phyloP scores from a whole-genome alignment of 2,797 vertebrate species.

The Pteronotus mesoamericanus region DNA sequence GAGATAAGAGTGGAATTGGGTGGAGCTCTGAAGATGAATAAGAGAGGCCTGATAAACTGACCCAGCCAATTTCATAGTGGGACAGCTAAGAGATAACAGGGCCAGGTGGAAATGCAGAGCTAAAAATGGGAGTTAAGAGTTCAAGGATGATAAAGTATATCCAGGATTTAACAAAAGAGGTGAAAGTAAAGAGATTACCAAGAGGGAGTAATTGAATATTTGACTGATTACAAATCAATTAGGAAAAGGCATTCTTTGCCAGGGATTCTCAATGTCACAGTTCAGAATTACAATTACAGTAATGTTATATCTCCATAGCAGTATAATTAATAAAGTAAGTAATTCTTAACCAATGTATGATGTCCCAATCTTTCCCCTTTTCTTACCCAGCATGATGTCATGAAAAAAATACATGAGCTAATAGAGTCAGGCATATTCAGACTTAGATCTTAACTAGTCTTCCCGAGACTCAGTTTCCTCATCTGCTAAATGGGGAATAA shows the following conservation, averaged over 20 bases:
- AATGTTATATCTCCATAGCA: neutral
- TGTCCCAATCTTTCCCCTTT: neutral
- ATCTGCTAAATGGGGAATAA: neutral
- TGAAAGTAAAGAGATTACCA: neutral
- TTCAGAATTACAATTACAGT: neutral
- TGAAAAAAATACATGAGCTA: neutral
- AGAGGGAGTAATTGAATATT: neutral
- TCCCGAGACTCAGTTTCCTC: neutral
- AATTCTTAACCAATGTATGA: neutral
- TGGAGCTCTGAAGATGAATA: neutral
- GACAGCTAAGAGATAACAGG: neutral
- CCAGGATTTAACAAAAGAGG: neutral
- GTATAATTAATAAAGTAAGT: neutral
- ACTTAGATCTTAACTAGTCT: neutral
- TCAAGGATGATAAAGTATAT: neutral
- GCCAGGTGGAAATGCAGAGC: neutral
- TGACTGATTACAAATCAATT: neutral
- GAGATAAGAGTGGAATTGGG: conserved; percentile 25
- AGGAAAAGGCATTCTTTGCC: neutral
- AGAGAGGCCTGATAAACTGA: conserved; percentile 42
- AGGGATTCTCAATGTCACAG: neutral
- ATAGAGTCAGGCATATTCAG: neutral
- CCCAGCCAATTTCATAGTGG: neutral
- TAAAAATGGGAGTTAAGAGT: conserved; percentile 5
- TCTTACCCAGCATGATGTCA: neutral